Percentiles rank a stretch among this genome's conserved stretches.
Evolutionary conservation across 1,140 invertebrate genomes (phyloP).

Genomic region (Pachypeltis micranthus): DNA sequence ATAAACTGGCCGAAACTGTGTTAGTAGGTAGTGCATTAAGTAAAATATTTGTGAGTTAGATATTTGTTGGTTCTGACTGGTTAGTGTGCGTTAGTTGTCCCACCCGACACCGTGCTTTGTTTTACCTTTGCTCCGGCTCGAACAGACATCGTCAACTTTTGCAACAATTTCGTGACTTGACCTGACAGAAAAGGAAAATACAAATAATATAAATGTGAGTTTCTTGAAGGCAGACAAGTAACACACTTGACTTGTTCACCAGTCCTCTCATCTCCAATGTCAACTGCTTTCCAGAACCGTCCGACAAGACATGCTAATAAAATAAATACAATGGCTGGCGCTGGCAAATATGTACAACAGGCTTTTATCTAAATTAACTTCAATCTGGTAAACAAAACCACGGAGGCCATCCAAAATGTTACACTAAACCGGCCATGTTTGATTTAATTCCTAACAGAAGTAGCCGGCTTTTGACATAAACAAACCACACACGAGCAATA

Average conservation of each 20-base stretch:
- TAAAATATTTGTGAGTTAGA: no score
- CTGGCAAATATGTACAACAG: background rate
- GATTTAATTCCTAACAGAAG: background rate
- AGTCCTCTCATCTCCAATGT: no score
- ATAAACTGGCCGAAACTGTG: no score
- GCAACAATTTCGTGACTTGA: conserved; percentile 19
- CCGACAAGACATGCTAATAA: background rate
- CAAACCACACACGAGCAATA: no score
- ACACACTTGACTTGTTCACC: no score
- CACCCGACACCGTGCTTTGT: no score
- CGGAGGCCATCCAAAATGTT: background rate
- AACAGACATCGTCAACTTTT: conserved; percentile 17
- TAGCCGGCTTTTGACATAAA: no score
- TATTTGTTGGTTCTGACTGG: no score
- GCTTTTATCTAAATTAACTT: conserved; percentile 5
- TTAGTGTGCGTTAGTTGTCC: no score
- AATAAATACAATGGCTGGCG: conserved; percentile 5
- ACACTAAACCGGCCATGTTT: background rate
- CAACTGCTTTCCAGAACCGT: no score
- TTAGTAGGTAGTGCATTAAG: no score
- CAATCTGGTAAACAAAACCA: background rate
- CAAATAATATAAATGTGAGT: conserved; percentile 14
- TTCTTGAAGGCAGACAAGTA: no score
- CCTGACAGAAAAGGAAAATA: conserved; percentile 17
- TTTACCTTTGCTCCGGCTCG: conserved; percentile 8